Conservation (phyloP, 2,888 invertebrate species). For the Aspidiotus destructor region DNA sequence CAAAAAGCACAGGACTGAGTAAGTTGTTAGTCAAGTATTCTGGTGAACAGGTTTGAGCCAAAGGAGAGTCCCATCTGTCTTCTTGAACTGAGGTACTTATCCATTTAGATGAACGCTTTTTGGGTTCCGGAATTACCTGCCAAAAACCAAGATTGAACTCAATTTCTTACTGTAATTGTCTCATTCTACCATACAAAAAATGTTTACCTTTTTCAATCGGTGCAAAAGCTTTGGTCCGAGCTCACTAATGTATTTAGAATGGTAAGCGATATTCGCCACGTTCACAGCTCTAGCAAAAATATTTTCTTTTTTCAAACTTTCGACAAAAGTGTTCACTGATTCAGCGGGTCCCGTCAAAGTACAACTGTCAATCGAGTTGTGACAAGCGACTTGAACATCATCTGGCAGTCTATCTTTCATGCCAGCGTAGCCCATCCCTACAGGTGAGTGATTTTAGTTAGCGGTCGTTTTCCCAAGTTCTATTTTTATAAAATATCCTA, state of each 20-base stretch:
- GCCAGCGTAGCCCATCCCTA: conserved; percentile 38
- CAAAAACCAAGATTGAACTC: not conserved
- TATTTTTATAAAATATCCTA: not conserved
- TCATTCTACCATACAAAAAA: not conserved
- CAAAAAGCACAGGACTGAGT: conserved; percentile 62
- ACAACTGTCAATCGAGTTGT: conserved; percentile 65
- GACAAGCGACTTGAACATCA: conserved; percentile 67
- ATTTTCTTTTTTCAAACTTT: conserved; percentile 53
- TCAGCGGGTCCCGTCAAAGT: conserved; percentile 68
- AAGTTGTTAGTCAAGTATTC: conserved; percentile 61
- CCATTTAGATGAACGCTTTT: conserved; percentile 52
- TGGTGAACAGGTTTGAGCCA: conserved; percentile 51
- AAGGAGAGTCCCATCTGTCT: conserved; percentile 49
- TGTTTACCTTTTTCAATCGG: conserved; percentile 49
- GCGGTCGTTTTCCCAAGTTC: no score
- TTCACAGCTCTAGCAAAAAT: conserved; percentile 75
- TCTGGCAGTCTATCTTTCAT: conserved; percentile 40
- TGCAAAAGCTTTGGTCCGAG: conserved; percentile 59
- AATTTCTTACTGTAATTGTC: no score
- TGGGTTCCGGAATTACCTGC: conserved; percentile 46
- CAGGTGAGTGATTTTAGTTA: not conserved
- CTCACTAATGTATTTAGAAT: conserved; percentile 68
- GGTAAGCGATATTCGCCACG: conserved; percentile 81
- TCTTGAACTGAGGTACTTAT: conserved; percentile 56
- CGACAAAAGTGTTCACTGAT: conserved; percentile 55